Base-by-base conservation (phyloP, 1,140 invertebrate genomes). In the Drosophila grimshawi region DNA sequence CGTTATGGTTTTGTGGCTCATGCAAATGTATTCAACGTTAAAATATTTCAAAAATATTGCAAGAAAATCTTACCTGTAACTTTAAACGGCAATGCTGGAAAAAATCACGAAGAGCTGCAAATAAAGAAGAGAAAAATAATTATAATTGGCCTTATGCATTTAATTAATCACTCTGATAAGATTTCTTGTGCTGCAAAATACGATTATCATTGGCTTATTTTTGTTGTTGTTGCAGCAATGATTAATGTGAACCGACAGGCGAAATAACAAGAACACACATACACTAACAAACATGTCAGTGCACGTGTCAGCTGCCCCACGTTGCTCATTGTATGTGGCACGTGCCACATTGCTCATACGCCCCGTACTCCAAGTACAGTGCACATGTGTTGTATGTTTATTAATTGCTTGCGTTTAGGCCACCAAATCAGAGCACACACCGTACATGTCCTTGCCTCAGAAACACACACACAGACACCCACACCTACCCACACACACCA, bases 351-450 rank as follows among this genome's bases (percentile, higher is more conserved):
- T 64, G 51, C 72, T 32, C 60, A 75, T 70, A 75, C 72, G 66
- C 67, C 67, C 37, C 48, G 30, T 75, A n/a, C 39, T 39, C 37
- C 37, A 39, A 39, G 27, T 30, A 7, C 56, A 8, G 7, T 43
- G 59, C 57, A 57, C 45, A 57, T 49, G 37, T 51, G 59, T 51
- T 70, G 19, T 65, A 65, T 71, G 66, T 30, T 76, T 76, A 78
- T 78, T 78, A 78, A 76, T 78, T 78, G 65, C 46, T 45, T 33
- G 66, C 66, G 61, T 69, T 69, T 77, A 45, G 43, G 37, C 65
- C 37, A 10, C 35, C 8, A 19, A 52, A 52, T 41, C 61, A 32
- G 61, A 32, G 61, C 61, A 30, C 48, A 51, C n/a, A 32, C 32
- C 10, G 8, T 39, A 71, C 53, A 61, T 35, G 52, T 55, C 57